Evolutionary conservation across 2,888 invertebrate species (phyloP), one percentile per base, ranked within the genome.

Genomic region (Selenia dentaria): DNA sequence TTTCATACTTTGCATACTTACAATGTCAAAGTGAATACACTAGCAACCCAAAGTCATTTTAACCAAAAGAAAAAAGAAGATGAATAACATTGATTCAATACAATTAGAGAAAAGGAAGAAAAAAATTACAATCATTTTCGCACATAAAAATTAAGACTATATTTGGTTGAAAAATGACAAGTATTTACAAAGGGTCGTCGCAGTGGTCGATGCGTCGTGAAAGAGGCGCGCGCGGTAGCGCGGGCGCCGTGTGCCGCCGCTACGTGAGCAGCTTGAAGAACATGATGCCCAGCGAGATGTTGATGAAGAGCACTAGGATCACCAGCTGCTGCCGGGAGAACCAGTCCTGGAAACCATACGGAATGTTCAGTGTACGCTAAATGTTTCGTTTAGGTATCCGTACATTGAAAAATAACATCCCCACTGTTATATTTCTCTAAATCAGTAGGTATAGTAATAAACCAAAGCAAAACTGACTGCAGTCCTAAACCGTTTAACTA

Each of bases 241-340:
- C 74, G 51, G 48, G 82, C 89, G 85, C 88, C 89, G 59, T 73
- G 51, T 72, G 91, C 94, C 92, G 92, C 83, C 94, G 94, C 96
- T 97, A 98, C 95, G 97, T 97, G 77, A 98, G 93, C 92, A 98
- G 93, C 91, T 97, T 97, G 93, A 97, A 96, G 93, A 98, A 98
- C 94, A 98, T 95, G 91, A 98, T 95, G 86, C 97, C 98, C 93
- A 98, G 92, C 68, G 96, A 96, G 91, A 98, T 95, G 92, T 98
- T 98, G 92, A 97, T 95, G 92, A 98, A 95, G 71, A 98, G 93
- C 74, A 98, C 97, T 83, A 98, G 92, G 92, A 98, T 95, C 89
- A 98, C 96, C 85, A 98, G 93, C 92, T 97, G 97, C 92, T 98
- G 97, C 85, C 97, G 94, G 78, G 97, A 96, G 92, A 98, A 96